Evolutionary conservation across 2,113 vertebrate genomes (phyloP), one percentile per base, ranked within the genome.

Genomic region (Helogale parvula): DNA sequence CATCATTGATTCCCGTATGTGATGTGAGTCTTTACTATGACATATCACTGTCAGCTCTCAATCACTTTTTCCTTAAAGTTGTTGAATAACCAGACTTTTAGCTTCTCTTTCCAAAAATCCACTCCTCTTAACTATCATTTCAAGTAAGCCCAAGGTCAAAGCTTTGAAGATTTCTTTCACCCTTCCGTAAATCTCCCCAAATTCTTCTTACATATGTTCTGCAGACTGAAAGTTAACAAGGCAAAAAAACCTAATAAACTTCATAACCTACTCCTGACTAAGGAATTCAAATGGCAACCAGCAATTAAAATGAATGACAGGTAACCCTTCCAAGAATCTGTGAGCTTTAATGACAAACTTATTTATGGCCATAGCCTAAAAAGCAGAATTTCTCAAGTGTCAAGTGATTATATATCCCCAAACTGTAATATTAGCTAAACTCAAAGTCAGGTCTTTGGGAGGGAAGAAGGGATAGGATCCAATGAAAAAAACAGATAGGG

Each of bases 291-390:
- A 72, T 45, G 66, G 83, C 74, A 95, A 72, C 60, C 57, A 88
- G 21, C 60, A 91, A 77, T 92, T 93, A 72, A 92, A 90, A 13
- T 92, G 74, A 97, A 84, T 50, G 69, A 86, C 50, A 88, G 92
- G 60, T 17, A 80, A 80, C 29, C 25, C 16, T 85, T 87, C 38
- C 50, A 60, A 80, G 71, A 81, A 83, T 47, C 35, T 65, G 8
- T 23, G 68, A 83, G 57, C 60, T 45, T 91, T 63, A 45, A 60
- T 79, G 81, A 31, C 57, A 35, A 90, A 74, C 33, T 97, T 57
- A 69, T 21, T 74, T 77, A 41, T 0, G 3, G 80, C 38, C 50
- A 94, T 4, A 54, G 16, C 41, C 35, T 69, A 93, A 45, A 63
- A 79, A 85, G 47, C 66, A 31, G 38, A 89, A 79, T 83, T 74